Evolutionary conservation across 2,888 invertebrate species (phyloP).

Genomic region (Blastobasis lacticolella): DNA sequence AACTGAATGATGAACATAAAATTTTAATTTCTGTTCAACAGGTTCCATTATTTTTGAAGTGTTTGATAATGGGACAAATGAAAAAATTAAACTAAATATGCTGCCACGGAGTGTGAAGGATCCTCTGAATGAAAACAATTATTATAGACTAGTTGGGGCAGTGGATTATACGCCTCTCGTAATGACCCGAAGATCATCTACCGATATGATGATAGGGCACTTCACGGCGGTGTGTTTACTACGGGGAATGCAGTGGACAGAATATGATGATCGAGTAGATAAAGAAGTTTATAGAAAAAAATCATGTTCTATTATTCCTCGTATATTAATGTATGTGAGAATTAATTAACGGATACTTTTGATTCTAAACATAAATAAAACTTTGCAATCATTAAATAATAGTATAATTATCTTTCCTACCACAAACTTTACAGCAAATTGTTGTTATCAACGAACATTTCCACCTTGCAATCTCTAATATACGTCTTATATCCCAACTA

Average conservation of each 20-base stretch:
- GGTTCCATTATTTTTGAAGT: not conserved
- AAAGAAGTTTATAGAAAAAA: constrained; percentile 3
- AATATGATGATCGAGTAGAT: constrained; percentile 3
- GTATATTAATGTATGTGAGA: constrained; percentile 4
- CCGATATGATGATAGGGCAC: constrained; percentile 2
- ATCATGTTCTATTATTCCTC: constrained; percentile 2
- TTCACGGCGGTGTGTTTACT: constrained; percentile 4
- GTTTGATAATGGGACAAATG: not conserved
- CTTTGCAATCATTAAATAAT: not conserved
- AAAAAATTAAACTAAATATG: not conserved
- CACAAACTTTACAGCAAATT: not conserved
- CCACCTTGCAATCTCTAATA: not conserved
- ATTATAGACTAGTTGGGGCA: not conserved
- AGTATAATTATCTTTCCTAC: not conserved
- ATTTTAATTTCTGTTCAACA: not conserved
- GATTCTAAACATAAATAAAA: constrained; percentile 1
- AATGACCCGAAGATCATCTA: no score
- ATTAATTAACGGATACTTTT: constrained; percentile 2
- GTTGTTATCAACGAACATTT: not conserved
- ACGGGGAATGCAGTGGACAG: constrained; percentile 4
- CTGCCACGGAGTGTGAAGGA: constrained; percentile 1
- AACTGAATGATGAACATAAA: not conserved
- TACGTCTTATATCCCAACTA: no score
- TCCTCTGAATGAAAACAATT: not conserved
- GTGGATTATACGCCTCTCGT: not conserved